Percentiles rank a stretch among this genome's conserved stretches.
These are phyloP conservation scores for Drosophila tsacasi DNA, from an alignment of 1,140 invertebrate species.

Conservation along the genomic window DNA sequence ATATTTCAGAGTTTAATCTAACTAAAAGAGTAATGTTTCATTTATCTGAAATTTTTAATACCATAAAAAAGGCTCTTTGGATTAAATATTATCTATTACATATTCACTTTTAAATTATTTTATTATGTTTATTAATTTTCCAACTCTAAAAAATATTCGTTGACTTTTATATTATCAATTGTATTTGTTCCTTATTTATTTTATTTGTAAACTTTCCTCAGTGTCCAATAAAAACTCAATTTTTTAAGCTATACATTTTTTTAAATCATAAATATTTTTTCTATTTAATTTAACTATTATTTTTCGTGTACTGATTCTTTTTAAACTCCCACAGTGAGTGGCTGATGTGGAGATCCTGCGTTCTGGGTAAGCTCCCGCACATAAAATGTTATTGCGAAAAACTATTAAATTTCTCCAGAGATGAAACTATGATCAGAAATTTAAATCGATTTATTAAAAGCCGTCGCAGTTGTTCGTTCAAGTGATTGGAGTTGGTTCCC, in stretches of 20 bases:
- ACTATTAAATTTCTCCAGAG: conserved; percentile 84
- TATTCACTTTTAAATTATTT: no score
- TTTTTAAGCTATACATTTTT: no score
- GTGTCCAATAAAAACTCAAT: background rate
- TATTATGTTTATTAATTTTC: background rate
- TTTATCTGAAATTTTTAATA: no score
- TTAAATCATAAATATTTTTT: fast-evolving
- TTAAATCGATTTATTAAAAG: conserved; percentile 84
- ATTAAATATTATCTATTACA: no score
- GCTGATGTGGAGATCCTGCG: conserved; percentile 34
- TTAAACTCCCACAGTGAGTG: conserved; percentile 7
- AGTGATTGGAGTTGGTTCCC: conserved; percentile 39
- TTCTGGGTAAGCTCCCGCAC: conserved; percentile 42
- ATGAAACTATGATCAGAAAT: conserved; percentile 82
- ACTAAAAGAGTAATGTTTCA: no score
- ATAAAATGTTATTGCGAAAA: conserved; percentile 81
- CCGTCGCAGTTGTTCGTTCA: conserved; percentile 55
- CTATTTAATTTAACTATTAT: background rate
- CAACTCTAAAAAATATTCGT: background rate
- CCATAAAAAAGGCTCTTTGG: no score
- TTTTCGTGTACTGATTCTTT: conserved; percentile 8
- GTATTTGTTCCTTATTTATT: background rate
- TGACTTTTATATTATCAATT: background rate
- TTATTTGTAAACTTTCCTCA: fast-evolving
- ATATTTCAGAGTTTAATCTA: background rate